Evolutionary conservation across 92 coral and sea anemone genomes (phyloP).

Genomic region (Zoanthus sociatus): DNA sequence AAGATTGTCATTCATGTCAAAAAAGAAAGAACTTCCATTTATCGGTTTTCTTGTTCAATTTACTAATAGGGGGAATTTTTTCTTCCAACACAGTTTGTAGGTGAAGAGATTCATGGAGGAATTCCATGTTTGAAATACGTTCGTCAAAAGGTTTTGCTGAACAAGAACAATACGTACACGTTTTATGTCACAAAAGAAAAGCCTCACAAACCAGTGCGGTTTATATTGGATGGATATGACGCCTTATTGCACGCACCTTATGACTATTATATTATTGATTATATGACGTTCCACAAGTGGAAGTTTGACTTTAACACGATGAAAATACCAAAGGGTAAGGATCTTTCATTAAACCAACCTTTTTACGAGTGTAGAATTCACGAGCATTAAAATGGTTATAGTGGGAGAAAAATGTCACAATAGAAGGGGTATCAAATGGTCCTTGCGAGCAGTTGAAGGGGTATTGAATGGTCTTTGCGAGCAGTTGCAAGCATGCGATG

Average conservation of each 20-base stretch:
- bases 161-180: slow-evolving; percentile 85
- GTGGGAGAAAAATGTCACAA: too few relatives aligned
- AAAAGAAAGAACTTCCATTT: too few relatives aligned
- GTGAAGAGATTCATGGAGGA: slow-evolving; percentile 84
- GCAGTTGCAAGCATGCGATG: too few relatives aligned
- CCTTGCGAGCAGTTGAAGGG: too few relatives aligned
- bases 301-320: slow-evolving; percentile 77
- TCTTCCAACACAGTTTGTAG: slow-evolving; percentile 59
- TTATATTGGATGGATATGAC: slow-evolving; percentile 90
- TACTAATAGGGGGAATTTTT: not conserved
- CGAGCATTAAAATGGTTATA: too few relatives aligned
- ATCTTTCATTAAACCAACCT: not conserved
- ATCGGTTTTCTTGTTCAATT: not conserved
- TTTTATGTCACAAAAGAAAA: slow-evolving; percentile 78
- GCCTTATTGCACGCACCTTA: slow-evolving; percentile 87
- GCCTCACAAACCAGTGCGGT: slow-evolving; percentile 89
- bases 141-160: slow-evolving; percentile 60
- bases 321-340: slow-evolving; percentile 87
- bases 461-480: too few relatives aligned
- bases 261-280: slow-evolving; percentile 91
- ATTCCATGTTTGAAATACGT: slow-evolving; percentile 77
- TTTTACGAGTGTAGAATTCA: too few relatives aligned
- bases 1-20: too few relatives aligned
- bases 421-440: too few relatives aligned
- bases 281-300: slow-evolving; percentile 84